Evolutionary conservation across 2,888 invertebrate genomes (phyloP).

Genomic region (Melitaea athalia): DNA sequence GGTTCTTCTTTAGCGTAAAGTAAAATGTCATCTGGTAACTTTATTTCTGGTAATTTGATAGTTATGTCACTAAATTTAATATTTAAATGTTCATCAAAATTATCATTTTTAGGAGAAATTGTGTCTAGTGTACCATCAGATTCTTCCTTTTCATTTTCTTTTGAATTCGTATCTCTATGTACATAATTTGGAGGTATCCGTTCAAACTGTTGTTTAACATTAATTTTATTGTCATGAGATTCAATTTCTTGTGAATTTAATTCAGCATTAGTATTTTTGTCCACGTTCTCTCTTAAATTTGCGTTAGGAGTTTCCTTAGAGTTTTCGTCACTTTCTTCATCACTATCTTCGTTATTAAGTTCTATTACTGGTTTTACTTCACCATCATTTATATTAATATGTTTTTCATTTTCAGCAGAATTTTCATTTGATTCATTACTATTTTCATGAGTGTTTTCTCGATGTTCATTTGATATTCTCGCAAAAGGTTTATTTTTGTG

Average conservation of each 20-base stretch:
- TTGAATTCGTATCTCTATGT: slow-evolving; percentile 48
- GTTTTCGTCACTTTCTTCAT: slow-evolving; percentile 44
- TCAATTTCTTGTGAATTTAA: slow-evolving; percentile 9
- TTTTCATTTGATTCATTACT: slow-evolving; percentile 42
- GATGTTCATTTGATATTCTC: not conserved
- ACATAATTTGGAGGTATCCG: slow-evolving; percentile 74
- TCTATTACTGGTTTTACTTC: slow-evolving; percentile 74
- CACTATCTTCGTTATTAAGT: slow-evolving; percentile 58
- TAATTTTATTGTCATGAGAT: slow-evolving; percentile 44
- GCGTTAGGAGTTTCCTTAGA: slow-evolving; percentile 19
- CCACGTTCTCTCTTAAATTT: slow-evolving; percentile 34
- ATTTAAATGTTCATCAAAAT: slow-evolving; percentile 67
- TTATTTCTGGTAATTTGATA: slow-evolving; percentile 75
- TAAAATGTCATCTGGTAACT: slow-evolving; percentile 74
- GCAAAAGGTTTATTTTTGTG: not conserved
- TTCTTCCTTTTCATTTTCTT: slow-evolving; percentile 38
- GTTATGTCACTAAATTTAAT: slow-evolving; percentile 68
- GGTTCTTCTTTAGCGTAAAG: slow-evolving; percentile 57
- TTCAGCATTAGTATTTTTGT: slow-evolving; percentile 48
- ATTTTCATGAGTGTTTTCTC: slow-evolving; percentile 10
- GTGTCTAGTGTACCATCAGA: slow-evolving; percentile 56
- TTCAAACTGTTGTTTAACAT: slow-evolving; percentile 75
- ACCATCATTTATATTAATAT: slow-evolving; percentile 60
- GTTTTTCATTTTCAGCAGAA: slow-evolving; percentile 42
- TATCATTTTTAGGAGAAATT: slow-evolving; percentile 51